Evolutionary conservation across 2,888 invertebrate genomes (phyloP).

Genomic region (Idaea straminata): DNA sequence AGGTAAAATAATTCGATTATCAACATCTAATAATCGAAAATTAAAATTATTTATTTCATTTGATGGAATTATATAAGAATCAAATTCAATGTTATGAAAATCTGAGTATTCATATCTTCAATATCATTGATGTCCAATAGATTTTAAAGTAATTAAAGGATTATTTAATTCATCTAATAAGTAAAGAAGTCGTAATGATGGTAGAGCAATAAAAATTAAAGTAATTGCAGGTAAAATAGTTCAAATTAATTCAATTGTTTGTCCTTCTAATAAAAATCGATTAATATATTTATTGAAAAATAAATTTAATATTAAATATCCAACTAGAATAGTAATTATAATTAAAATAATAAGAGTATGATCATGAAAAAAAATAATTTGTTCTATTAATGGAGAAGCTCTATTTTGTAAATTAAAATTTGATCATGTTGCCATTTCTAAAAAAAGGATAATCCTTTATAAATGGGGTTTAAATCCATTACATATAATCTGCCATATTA

Average conservation of each 20-base stretch:
- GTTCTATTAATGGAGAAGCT: constrained; percentile 83
- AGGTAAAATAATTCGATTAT: constrained; percentile 81
- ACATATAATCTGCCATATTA: constrained; percentile 81
- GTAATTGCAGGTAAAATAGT: constrained; percentile 81
- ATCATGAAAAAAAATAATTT: constrained; percentile 83
- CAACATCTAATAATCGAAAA: constrained; percentile 83
- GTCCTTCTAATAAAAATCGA: constrained; percentile 78
- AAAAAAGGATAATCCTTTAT: constrained; percentile 82
- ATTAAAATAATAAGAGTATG: constrained; percentile 81
- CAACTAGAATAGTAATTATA: constrained; percentile 81
- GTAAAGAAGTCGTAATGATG: constrained; percentile 81
- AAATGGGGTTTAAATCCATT: constrained; percentile 84
- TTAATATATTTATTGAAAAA: constrained; percentile 80
- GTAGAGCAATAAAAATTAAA: constrained; percentile 82
- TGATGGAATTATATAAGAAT: constrained; percentile 79
- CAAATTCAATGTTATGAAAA: constrained; percentile 80
- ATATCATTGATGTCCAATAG: constrained; percentile 84
- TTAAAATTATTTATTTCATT: constrained; percentile 55
- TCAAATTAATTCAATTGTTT: constrained; percentile 84
- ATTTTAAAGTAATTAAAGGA: constrained; percentile 81
- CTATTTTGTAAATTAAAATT: constrained; percentile 81
- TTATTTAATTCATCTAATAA: constrained; percentile 82
- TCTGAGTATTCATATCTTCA: constrained; percentile 85
- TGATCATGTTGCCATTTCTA: constrained; percentile 82
- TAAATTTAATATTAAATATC: constrained; percentile 78